Evolutionary conservation across 2,797 vertebrate species (phyloP).

Genomic region (Potorous gilbertii): DNA sequence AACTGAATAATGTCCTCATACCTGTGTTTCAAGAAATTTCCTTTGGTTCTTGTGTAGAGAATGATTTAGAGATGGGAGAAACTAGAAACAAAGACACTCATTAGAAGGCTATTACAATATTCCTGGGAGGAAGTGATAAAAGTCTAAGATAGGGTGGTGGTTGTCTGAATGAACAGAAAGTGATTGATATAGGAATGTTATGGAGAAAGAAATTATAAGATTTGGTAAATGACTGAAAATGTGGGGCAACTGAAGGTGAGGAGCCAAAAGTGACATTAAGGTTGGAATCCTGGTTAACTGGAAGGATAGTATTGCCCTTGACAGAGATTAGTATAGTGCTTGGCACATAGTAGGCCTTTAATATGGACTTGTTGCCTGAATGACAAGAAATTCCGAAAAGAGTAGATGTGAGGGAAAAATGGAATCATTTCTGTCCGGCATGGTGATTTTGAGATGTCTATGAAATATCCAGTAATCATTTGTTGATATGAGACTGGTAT

Average conservation of each 20-base stretch:
- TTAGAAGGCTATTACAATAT: not conserved
- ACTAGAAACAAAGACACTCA: not conserved
- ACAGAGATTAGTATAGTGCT: not conserved
- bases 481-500: not conserved
- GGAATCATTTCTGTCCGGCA: not conserved
- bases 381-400: not conserved
- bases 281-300: not conserved
- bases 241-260: not conserved
- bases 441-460: not conserved
- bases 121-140: not conserved
- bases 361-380: not conserved
- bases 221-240: not conserved
- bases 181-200: not conserved
- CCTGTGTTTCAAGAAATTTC: not conserved
- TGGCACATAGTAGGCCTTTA: not conserved
- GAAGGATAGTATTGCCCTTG: not conserved
- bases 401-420: not conserved
- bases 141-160: not conserved
- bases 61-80: not conserved
- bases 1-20: not conserved
- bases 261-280: not conserved
- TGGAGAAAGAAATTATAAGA: not conserved
- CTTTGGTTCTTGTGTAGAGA: not conserved
- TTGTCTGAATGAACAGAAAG: not conserved
- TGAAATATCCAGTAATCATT: not conserved